Evolutionary conservation across 2,888 invertebrate species (phyloP).

Genomic region (Holacanthella duospinosa): DNA sequence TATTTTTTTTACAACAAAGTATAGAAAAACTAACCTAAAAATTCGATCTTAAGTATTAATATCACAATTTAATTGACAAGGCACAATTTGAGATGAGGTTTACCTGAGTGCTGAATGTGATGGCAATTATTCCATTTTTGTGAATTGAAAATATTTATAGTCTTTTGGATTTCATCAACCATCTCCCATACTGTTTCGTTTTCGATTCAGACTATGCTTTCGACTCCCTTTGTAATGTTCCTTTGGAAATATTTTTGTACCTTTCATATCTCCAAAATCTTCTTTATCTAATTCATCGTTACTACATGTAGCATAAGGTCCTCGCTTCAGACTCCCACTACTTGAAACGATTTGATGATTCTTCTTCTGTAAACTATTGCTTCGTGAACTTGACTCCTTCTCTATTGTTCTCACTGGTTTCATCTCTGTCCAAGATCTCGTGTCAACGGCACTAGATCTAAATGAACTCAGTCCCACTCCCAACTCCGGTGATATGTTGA

Average conservation of each 20-base stretch:
- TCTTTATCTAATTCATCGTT: slow-evolving; percentile 35
- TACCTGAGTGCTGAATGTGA: not conserved
- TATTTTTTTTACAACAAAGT: too few relatives aligned
- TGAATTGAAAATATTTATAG: not conserved
- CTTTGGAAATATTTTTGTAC: slow-evolving; percentile 37
- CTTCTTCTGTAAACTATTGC: slow-evolving; percentile 34
- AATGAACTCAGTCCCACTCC: slow-evolving; percentile 15
- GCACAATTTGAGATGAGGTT: slow-evolving; percentile 6
- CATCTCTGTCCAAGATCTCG: slow-evolving; percentile 28
- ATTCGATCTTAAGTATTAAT: slow-evolving; percentile 22
- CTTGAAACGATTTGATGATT: slow-evolving; percentile 13
- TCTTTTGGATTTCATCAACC: not conserved
- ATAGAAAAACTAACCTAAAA: too few relatives aligned
- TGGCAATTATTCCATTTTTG: too few relatives aligned
- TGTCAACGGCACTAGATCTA: slow-evolving; percentile 27
- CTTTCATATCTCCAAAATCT: slow-evolving; percentile 27
- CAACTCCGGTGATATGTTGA: slow-evolving; percentile 28
- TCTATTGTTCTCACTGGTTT: slow-evolving; percentile 19
- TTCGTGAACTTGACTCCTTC: slow-evolving; percentile 20
- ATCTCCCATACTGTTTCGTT: slow-evolving; percentile 24
- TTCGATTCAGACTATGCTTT: slow-evolving; percentile 31
- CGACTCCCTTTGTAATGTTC: slow-evolving; percentile 36
- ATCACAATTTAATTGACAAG: slow-evolving; percentile 34
- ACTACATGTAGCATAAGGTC: slow-evolving; percentile 35
- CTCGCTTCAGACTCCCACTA: slow-evolving; percentile 30